Percentiles rank a stretch among this genome's conserved stretches.
Conservation (phyloP, 2,888 invertebrate species). For the Apomyelois bistriatella region DNA sequence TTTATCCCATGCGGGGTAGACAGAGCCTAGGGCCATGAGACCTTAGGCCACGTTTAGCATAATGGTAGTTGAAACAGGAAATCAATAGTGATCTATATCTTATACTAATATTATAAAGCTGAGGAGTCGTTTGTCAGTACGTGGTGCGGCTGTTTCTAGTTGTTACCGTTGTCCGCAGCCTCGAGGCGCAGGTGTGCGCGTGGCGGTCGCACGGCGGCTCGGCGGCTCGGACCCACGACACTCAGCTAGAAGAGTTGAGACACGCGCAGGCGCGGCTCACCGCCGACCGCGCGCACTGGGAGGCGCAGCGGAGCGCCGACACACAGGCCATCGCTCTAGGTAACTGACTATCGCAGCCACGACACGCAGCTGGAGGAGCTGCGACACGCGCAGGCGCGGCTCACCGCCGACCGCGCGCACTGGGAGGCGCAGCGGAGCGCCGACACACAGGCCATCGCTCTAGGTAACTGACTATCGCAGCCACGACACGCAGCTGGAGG, state of each 20-base stretch:
- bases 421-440: conserved; percentile 86
- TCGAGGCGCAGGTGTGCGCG: conserved; percentile 89
- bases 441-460: conserved; percentile 44
- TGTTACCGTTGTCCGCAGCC: no score
- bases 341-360: conserved; percentile 81
- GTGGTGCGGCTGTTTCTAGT: no score
- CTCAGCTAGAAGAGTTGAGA: conserved; percentile 94
- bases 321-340: conserved; percentile 43
- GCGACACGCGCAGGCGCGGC: conserved; percentile 92
- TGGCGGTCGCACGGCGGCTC: conserved; percentile 76
- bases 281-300: conserved; percentile 89
- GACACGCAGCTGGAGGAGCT: conserved; percentile 96
- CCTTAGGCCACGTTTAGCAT: no score
- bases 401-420: conserved; percentile 89
- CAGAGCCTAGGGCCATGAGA: no score
- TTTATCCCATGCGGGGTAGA: no score
- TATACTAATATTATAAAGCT: no score
- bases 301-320: conserved; percentile 82
- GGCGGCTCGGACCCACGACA: conserved; percentile 87
- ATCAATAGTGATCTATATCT: no score
- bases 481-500: conserved; percentile 95
- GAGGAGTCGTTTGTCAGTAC: no score
- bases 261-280: conserved; percentile 94
- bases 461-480: conserved; percentile 75
- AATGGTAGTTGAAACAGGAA: no score